Evolutionary conservation across 2,888 invertebrate genomes (phyloP).

Genomic region (Coleophora flavipennella): DNA sequence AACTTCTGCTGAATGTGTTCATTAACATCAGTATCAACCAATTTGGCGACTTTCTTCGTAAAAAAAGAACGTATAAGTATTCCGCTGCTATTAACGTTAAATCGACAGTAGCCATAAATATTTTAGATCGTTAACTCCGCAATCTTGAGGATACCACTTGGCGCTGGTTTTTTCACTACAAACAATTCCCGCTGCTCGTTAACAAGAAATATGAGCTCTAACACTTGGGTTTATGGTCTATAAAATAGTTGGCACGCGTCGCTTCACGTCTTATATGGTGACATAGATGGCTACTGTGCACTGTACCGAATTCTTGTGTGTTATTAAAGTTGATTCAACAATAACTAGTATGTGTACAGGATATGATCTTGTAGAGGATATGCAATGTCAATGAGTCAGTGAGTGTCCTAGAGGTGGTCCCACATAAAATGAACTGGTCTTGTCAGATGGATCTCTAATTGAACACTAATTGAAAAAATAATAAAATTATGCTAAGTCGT

Average conservation of each 20-base stretch:
- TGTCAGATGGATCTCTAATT: too few species aligned
- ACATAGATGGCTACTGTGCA: background rate
- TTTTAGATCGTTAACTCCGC: slow-evolving; percentile 47
- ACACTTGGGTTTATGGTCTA: slow-evolving; percentile 63
- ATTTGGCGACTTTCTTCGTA: too few species aligned
- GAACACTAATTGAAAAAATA: too few species aligned
- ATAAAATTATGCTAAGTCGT: too few species aligned
- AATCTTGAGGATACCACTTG: slow-evolving; percentile 40
- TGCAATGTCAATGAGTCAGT: too few species aligned
- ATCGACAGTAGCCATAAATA: slow-evolving; percentile 41
- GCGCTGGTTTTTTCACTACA: slow-evolving; percentile 60
- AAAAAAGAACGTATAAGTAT: slow-evolving; percentile 11
- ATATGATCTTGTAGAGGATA: too few species aligned
- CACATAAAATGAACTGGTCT: too few species aligned
- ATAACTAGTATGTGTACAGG: too few species aligned
- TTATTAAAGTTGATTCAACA: too few species aligned
- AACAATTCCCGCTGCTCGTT: slow-evolving; percentile 63
- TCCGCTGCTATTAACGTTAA: slow-evolving; percentile 22
- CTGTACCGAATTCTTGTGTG: slow-evolving; percentile 23
- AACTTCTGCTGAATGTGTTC: slow-evolving; percentile 11
- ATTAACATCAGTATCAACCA: slow-evolving; percentile 7
- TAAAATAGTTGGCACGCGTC: slow-evolving; percentile 62
- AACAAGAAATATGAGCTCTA: slow-evolving; percentile 71
- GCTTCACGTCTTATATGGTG: slow-evolving; percentile 29
- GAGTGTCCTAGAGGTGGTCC: too few species aligned